Evolutionary conservation across 2,888 invertebrate species (phyloP), one percentile per base, ranked within the genome.

Genomic region (Cerastis leucographa): DNA sequence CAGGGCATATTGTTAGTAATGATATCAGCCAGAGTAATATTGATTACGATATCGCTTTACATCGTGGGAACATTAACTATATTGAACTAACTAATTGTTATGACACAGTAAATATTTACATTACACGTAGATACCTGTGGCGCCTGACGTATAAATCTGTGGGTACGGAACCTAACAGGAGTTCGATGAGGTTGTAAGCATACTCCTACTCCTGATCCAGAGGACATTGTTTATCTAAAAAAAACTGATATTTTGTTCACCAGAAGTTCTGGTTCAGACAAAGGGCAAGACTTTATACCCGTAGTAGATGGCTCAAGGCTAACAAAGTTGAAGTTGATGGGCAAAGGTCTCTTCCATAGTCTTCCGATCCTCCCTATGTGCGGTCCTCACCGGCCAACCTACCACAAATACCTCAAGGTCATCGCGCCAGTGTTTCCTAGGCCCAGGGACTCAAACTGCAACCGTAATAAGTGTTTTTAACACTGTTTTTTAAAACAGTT

Each of bases 31-130:
- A 35, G 42, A 64, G 42, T n/a, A 72, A 65, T 81, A 73, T 81
- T 69, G 65, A 85, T 81, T 81, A 72, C 81, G 1, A n/a, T 85
- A 85, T 81, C 70, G 42, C 29, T 74, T 81, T 81, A 80, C 81
- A 64, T 9, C 56, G 85, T 80, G 73, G 44, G 68, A 80, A 14
- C 42, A 64, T 64, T 56, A 35, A 82, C 35, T 25, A 40, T 83
- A 29, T 78, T 78, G 29, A 82, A 49, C 17, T 42, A 56, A 42
- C 12, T 49, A 75, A 75, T 65, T 54, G 25, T 49, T 29, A 29
- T 29, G 46, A 80, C 42, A 79, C 40, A 46, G 19, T 29, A 9
- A 54, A 54, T 64, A 46, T 80, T 78, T 66, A 54, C 25, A 54
- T 19, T 25, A 11, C 17, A 35, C 8, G 4, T 25, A n/a, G 5